Evolutionary conservation across 1,140 invertebrate genomes (phyloP), one percentile per base, ranked within the genome.

Genomic region (Euura saliciscinereae): DNA sequence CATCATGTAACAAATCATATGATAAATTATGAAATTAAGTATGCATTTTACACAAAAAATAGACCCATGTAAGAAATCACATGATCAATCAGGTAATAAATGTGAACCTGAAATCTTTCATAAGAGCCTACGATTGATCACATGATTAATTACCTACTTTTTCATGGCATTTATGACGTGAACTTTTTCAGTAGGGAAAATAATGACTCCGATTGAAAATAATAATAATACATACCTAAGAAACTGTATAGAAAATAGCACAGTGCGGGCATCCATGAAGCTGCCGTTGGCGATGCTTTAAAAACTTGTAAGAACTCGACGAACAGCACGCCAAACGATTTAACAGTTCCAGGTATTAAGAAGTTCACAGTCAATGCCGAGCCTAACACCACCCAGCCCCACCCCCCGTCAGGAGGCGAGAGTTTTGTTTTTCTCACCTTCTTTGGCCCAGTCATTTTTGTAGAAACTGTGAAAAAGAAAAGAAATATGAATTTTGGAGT

Each of bases 241-340:
- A 94, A 95, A 83, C 93, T 94, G 87, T 95, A 96, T 7, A 96
- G 88, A 81, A 94, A 95, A 82, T 95, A 95, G 76, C 94, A 95
- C 7, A 95, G 82, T 0, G 94, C 93, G 2, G 94, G 93, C 78
- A 96, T 94, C 89, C 94, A 95, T 0, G 93, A 91, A 2, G 93
- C 93, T 6, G 92, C 89, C 0, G 92, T 90, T 1, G 93, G 90
- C 8, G 92, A 90, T 0, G 93, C 89, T 44, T 94, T 82, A 78
- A 95, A 95, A 2, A 92, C 92, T 77, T 93, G 91, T 51, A 94
- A 86, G 82, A 96, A 94, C 80, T 95, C 94, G 45, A 94, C 90
- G 78, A 95, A 93, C 0, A 96, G 86, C 0, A 96, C 93, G 7
- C 94, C 94, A 80, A 95, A 96, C 46, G 94, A 95, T 79, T 96